These are phyloP conservation scores for Eristalis tenax DNA, from an alignment of 2,888 invertebrate genomes.

Conservation along the genomic window DNA sequence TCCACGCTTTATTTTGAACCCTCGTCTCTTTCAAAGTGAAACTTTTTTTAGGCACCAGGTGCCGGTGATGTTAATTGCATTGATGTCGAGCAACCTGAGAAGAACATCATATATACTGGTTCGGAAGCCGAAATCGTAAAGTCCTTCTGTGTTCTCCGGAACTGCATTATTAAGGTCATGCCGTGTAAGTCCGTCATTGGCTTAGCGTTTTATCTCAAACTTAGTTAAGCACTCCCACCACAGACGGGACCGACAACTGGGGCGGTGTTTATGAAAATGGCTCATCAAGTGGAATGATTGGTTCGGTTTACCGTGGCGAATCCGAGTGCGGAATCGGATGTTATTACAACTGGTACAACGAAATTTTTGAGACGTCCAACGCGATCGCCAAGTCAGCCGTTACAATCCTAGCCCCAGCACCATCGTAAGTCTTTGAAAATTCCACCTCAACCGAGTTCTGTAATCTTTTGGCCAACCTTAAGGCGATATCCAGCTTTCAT, in stretches of 20 bases:
- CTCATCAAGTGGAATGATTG: slow-evolving; percentile 78
- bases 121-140: slow-evolving; percentile 77
- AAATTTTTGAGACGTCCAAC: slow-evolving; percentile 78
- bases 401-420: slow-evolving; percentile 78
- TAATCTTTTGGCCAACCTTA: neutral
- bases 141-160: slow-evolving; percentile 77
- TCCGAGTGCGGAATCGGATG: slow-evolving; percentile 79
- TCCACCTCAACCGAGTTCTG: neutral
- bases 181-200: slow-evolving; percentile 76
- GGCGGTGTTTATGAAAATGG: slow-evolving; percentile 78
- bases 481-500: slow-evolving; percentile 78
- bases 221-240: neutral
- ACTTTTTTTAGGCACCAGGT: slow-evolving; percentile 74
- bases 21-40: too few relatives aligned
- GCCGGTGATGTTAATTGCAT: slow-evolving; percentile 77
- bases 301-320: slow-evolving; percentile 77
- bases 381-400: slow-evolving; percentile 79
- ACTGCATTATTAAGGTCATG: slow-evolving; percentile 77
- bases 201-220: neutral
- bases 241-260: slow-evolving; percentile 79
- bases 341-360: slow-evolving; percentile 80
- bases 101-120: slow-evolving; percentile 76
- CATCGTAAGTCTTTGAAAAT: slow-evolving; percentile 74
- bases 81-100: slow-evolving; percentile 73
- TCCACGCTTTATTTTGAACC: too few relatives aligned